A percentile compares a stretch with the other conserved stretches of the same genome.
Conservation (phyloP, 2,888 invertebrate species). For the Lithophane ornitopus region DNA sequence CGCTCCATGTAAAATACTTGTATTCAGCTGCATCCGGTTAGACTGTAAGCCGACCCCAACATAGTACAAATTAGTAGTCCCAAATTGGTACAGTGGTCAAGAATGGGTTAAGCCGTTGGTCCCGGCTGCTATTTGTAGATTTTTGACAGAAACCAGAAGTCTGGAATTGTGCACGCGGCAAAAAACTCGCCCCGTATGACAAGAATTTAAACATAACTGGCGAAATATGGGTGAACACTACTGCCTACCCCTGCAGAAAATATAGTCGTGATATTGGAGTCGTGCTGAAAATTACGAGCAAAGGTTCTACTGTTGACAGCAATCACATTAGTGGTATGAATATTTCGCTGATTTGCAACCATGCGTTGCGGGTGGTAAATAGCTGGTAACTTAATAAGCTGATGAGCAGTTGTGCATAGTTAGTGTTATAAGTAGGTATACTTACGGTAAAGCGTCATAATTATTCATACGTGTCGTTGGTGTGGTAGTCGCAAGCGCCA, state of each 20-base stretch:
- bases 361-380: constrained; percentile 5
- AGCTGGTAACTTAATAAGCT: constrained; percentile 33
- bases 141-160: background rate
- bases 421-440: background rate
- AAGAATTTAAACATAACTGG: background rate
- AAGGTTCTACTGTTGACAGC: background rate
- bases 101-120: no score
- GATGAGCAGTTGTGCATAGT: constrained; percentile 24
- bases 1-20: no score
- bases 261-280: background rate
- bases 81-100: no score
- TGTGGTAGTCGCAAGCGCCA: background rate
- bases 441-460: background rate
- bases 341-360: constrained; percentile 19
- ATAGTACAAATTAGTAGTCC: no score
- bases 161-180: background rate
- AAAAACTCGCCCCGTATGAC: background rate
- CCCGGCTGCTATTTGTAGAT: no score
- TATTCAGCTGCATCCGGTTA: no score
- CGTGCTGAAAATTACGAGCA: background rate
- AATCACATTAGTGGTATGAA: constrained; percentile 15
- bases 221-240: background rate
- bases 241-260: no score
- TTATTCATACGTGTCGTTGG: background rate
- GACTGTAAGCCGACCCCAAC: no score